Base-by-base conservation (phyloP, 2,888 invertebrate species). In the Melolontha melolontha region DNA sequence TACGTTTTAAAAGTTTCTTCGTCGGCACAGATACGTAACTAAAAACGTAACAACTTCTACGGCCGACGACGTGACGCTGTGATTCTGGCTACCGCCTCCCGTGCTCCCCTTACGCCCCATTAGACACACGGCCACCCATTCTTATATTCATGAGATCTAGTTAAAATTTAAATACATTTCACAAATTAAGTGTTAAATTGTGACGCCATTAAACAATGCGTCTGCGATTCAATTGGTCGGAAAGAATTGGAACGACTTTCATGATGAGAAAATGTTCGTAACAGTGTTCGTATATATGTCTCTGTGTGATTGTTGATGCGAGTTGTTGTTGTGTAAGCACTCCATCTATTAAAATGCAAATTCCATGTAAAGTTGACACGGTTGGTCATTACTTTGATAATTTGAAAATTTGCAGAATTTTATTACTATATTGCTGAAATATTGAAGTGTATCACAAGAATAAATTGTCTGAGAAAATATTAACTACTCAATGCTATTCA, bases 101-200 rank as follows among this genome's bases (percentile, higher is more conserved):
- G 14, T 40, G 8, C 27, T 59, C 59, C 5, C 44, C 29, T 12
- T 29, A 41, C 44, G 27, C 14, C 27, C 59, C 59, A 59, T 59
- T 59, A 59, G 44, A 44, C 27, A 29, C 29, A 49, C 50, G 12
- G 40, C 39, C 39, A n/a, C 41, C 41, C 41, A 17, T 34, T 54
- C 64, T 63, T 54, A 44, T 67, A 54, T 67, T 54, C 67, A 67
- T 67, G 64, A 70, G 67, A 66, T 57, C 69, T 72, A 69, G 71
- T 74, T 75, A 74, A 74, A 76, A 76, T 76, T 76, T 76, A 75
- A 76, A 76, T 74, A 74, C 72, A 75, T 74, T 75, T 75, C 73
- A 74, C 70, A 75, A 75, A 75, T 75, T 75, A 74, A 74, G 74
- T 72, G 73, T 73, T 72, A 73, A 75, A 75, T 74, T 71, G 74